Conservation (phyloP, 2,888 invertebrate species). For the Lydus trimaculatus region DNA sequence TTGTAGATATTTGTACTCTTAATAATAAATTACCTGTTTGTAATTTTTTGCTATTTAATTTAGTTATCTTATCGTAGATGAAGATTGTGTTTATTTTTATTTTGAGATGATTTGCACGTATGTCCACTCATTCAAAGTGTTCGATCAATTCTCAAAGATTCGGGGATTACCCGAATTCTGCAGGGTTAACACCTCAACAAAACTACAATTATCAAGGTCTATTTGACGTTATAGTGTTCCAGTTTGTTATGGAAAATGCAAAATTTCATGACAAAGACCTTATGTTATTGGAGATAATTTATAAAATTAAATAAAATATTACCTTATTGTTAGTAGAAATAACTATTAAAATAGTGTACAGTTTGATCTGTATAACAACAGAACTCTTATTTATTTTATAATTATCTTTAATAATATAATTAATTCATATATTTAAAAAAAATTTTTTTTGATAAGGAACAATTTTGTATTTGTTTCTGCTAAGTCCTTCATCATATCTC, state of each 20-base stretch:
- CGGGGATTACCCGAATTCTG: not conserved
- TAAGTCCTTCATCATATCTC: not conserved
- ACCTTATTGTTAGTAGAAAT: not conserved
- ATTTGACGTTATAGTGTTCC: no score
- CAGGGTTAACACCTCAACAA: not conserved
- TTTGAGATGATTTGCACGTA: not conserved
- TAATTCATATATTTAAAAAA: no score
- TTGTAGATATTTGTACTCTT: not conserved
- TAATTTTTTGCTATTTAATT: not conserved
- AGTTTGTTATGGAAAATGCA: no score
- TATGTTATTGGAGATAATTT: no score
- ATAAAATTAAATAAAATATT: not conserved
- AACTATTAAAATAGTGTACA: not conserved
- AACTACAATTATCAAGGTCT: no score
- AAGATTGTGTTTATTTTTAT: not conserved
- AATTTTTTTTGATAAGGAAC: not conserved
- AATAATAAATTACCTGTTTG: not conserved
- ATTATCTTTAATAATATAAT: not conserved
- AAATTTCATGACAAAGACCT: no score
- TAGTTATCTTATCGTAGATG: not conserved
- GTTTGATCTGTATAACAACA: no score
- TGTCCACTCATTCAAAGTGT: no score
- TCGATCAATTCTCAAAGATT: not conserved
- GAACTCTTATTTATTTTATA: not conserved
- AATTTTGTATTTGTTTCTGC: not conserved